phyloP scores from a whole-genome alignment of 1,140 invertebrate species.

The Drosophila kurseongensis region DNA sequence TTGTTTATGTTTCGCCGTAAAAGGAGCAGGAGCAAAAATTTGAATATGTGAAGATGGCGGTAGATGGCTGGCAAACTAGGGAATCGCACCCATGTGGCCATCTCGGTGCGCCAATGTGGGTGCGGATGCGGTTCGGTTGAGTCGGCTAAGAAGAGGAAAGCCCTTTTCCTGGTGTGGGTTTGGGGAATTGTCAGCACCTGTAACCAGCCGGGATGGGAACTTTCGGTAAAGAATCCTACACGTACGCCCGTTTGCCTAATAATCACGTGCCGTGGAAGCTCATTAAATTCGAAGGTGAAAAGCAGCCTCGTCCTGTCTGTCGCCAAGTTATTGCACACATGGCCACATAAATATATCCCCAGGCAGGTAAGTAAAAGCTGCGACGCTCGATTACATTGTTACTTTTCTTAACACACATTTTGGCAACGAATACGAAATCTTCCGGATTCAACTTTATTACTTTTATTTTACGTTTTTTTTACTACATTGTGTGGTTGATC shows the following conservation, averaged over 20 bases:
- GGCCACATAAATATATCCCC: conserved; percentile 8
- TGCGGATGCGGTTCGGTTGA: conserved; percentile 25
- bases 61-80: conserved; percentile 19
- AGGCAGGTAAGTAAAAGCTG: conserved; percentile 22
- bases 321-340: conserved; percentile 26
- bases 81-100: conserved; percentile 30
- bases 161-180: background rate
- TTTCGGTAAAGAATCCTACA: conserved; percentile 24
- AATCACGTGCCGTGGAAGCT: conserved; percentile 55
- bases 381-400: conserved; percentile 19
- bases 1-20: conserved; percentile 44
- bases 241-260: conserved; percentile 54
- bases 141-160: background rate
- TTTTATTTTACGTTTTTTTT: too few relatives aligned
- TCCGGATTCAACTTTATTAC: background rate
- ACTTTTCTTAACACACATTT: conserved; percentile 3
- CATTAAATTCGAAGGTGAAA: conserved; percentile 61
- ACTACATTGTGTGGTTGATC: too few relatives aligned
- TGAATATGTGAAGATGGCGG: conserved; percentile 35
- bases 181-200: conserved; percentile 46
- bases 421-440: too few relatives aligned
- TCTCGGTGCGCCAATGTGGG: conserved; percentile 14
- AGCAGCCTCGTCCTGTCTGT: conserved; percentile 40
- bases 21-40: conserved; percentile 18
- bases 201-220: conserved; percentile 7